Conservation (phyloP, 2,113 vertebrate species). For the Bostrychus sinensis region DNA sequence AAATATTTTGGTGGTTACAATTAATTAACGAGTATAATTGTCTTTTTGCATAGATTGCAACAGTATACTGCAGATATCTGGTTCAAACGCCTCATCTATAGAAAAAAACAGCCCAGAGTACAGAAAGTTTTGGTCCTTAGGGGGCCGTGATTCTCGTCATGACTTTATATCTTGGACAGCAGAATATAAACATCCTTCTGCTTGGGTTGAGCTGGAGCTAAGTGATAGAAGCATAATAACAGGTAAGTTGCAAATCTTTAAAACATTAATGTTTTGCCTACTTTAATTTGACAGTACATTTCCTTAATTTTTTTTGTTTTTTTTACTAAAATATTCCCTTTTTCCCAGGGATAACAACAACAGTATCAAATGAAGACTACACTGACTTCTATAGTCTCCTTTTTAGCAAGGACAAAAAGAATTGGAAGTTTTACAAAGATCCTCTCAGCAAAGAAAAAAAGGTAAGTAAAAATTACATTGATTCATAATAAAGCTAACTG, state of each 20-base stretch:
- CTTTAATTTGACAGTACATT: background rate
- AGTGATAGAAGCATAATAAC: constrained; percentile 80
- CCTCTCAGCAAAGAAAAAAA: constrained; percentile 78
- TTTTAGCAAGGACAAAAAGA: constrained; percentile 83
- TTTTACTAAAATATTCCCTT: background rate
- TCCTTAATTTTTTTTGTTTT: constrained; percentile 2
- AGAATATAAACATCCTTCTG: background rate
- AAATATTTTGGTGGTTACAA: no score
- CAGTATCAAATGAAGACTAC: constrained; percentile 75
- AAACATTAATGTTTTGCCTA: background rate
- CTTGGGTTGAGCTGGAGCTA: constrained; percentile 86
- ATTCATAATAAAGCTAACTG: background rate
- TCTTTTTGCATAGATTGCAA: constrained; percentile 76
- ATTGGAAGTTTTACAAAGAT: constrained; percentile 83
- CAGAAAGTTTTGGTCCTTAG: constrained; percentile 53
- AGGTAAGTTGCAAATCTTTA: constrained; percentile 66
- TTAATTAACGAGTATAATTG: no score
- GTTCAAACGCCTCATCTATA: constrained; percentile 82
- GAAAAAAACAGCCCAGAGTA: constrained; percentile 62
- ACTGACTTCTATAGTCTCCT: constrained; percentile 76
- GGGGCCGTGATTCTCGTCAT: constrained; percentile 40
- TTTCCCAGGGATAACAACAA: constrained; percentile 81
- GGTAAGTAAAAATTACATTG: no score
- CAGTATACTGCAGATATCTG: constrained; percentile 60
- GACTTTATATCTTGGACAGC: constrained; percentile 71